A percentile compares a stretch with the other conserved stretches of the same genome.
These are phyloP conservation scores for Epicauta chinensis DNA, from an alignment of 1,140 invertebrate genomes.

Conservation along the genomic window DNA sequence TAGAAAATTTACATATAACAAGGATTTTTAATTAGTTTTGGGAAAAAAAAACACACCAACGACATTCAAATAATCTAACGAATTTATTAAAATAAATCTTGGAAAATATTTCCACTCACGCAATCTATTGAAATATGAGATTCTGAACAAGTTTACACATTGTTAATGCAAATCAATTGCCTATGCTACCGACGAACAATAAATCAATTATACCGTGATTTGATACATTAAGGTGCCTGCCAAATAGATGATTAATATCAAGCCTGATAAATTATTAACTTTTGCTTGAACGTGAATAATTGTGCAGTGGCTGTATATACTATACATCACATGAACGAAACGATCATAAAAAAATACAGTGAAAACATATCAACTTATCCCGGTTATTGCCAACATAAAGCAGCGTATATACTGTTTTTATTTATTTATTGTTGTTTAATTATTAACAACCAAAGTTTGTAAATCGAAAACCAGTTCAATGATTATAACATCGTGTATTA, in stretches of 20 bases:
- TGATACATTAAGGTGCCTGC: constrained; percentile 37
- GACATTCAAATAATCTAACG: too few relatives aligned
- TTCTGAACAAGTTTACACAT: constrained; percentile 35
- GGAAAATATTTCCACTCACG: constrained; percentile 22
- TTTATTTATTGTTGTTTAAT: too few relatives aligned
- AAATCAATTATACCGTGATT: constrained; percentile 39
- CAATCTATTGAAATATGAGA: constrained; percentile 34
- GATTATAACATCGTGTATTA: too few relatives aligned
- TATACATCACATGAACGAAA: constrained; percentile 8
- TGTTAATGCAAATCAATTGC: constrained; percentile 41
- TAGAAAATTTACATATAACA: too few relatives aligned
- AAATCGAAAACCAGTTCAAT: too few relatives aligned
- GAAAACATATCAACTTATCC: constrained; percentile 3
- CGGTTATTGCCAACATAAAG: too few relatives aligned
- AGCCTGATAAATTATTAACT: constrained; percentile 38
- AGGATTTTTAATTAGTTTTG: too few relatives aligned
- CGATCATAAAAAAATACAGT: not conserved
- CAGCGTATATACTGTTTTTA: too few relatives aligned
- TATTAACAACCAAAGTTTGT: too few relatives aligned
- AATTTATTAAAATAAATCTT: constrained; percentile 26
- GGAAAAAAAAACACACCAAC: too few relatives aligned
- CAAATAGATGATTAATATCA: constrained; percentile 32
- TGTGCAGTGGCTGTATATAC: constrained; percentile 14
- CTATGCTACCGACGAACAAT: constrained; percentile 33
- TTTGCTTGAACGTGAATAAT: constrained; percentile 25